These are phyloP conservation scores for Drosophila persimilis DNA, from an alignment of 1,140 invertebrate genomes.

Conservation along the genomic window DNA sequence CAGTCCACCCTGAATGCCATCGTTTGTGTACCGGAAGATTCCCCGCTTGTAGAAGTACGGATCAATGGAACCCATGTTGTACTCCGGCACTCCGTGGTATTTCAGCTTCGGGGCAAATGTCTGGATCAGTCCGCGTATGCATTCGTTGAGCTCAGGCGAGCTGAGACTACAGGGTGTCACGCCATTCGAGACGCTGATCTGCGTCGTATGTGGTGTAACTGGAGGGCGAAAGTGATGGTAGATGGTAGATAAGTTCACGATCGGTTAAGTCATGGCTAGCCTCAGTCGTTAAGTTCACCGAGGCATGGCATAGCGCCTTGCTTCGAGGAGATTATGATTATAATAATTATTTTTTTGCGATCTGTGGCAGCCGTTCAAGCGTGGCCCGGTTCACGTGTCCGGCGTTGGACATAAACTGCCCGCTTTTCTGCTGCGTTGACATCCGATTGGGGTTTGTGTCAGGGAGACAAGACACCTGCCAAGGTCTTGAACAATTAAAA, in stretches of 20 bases:
- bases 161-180: slow-evolving; percentile 61
- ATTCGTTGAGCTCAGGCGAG: slow-evolving; percentile 67
- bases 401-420: slow-evolving; percentile 27
- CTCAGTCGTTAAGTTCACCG: slow-evolving; percentile 42
- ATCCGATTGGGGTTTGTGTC: slow-evolving; percentile 51
- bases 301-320: slow-evolving; percentile 51
- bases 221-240: slow-evolving; percentile 45
- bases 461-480: slow-evolving; percentile 47
- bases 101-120: slow-evolving; percentile 59
- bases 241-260: slow-evolving; percentile 40
- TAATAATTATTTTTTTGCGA: slow-evolving; percentile 22
- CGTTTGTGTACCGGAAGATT: slow-evolving; percentile 78
- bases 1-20: slow-evolving; percentile 77
- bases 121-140: slow-evolving; percentile 63
- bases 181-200: slow-evolving; percentile 23
- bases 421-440: slow-evolving; percentile 25
- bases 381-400: slow-evolving; percentile 42
- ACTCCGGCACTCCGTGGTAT: slow-evolving; percentile 57
- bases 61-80: slow-evolving; percentile 66
- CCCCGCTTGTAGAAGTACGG: slow-evolving; percentile 76
- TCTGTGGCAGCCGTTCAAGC: slow-evolving; percentile 48
- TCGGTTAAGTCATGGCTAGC: slow-evolving; percentile 47
- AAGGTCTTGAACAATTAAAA: slow-evolving; percentile 20
- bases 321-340: slow-evolving; percentile 13
- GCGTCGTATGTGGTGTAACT: slow-evolving; percentile 47